Conservation (phyloP, 2,113 vertebrate species). For the Crotalus tigris region DNA sequence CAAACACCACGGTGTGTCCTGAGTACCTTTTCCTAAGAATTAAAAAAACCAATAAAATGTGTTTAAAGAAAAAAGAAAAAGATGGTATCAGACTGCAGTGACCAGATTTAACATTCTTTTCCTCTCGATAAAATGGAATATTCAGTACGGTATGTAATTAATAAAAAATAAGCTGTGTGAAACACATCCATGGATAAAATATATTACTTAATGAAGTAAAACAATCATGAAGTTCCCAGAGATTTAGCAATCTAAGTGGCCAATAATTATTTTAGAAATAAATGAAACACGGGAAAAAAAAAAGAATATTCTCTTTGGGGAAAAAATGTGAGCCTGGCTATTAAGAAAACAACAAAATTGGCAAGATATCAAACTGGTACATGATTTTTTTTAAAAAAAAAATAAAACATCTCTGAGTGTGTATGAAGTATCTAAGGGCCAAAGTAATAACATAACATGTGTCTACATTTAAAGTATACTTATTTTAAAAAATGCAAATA, state of each 20-base stretch:
- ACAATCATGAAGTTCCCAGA: neutral
- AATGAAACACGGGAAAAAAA: neutral
- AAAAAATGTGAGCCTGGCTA: neutral
- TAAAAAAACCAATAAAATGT: too few relatives aligned
- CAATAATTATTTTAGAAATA: neutral
- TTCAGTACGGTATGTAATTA: neutral
- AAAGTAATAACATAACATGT: neutral
- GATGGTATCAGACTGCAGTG: neutral
- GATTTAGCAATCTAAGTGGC: neutral
- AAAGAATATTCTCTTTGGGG: neutral
- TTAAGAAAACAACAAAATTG: neutral
- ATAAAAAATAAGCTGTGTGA: neutral
- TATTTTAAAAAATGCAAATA: neutral
- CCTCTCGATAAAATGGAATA: neutral
- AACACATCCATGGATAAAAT: slow-evolving; percentile 2
- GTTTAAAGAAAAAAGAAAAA: neutral
- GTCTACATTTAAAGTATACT: neutral
- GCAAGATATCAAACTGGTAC: neutral
- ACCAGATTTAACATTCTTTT: neutral
- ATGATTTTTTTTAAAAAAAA: neutral
- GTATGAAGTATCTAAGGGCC: neutral
- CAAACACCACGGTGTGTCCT: too few relatives aligned
- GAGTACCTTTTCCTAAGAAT: too few relatives aligned
- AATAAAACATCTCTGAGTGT: neutral
- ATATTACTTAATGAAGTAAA: neutral